Evolutionary conservation across 2,888 invertebrate genomes (phyloP).

Genomic region (Pterobdella sp.): DNA sequence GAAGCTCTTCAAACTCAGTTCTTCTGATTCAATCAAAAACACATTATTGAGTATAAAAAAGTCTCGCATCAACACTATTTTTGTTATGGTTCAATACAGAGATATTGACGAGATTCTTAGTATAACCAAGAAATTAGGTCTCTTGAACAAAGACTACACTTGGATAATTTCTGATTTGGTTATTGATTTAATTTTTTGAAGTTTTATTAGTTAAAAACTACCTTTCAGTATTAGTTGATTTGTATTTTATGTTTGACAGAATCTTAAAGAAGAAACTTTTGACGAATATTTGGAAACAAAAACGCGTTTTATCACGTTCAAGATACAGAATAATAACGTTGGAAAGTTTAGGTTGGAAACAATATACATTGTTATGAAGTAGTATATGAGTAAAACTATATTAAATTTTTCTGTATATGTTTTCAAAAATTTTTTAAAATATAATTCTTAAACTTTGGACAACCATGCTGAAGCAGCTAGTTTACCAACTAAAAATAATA

Average conservation of each 20-base stretch:
- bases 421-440: not conserved
- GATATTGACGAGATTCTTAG: not conserved
- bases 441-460: not conserved
- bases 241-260: no score
- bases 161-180: not conserved
- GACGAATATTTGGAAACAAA: not conserved
- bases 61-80: not conserved
- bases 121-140: not conserved
- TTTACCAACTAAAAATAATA: no score
- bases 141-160: not conserved
- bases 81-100: not conserved
- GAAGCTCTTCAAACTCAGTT: not conserved
- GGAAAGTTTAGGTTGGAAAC: conserved; percentile 1
- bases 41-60: not conserved
- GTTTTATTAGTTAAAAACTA: no score
- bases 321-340: not conserved
- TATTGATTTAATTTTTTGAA: no score
- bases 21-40: not conserved
- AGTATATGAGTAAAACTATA: not conserved
- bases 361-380: not conserved
- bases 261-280: not conserved
- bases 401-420: not conserved
- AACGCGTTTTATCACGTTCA: not conserved
- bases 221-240: no score
- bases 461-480: no score